These are phyloP conservation scores for Daktulosphaira vitifoliae DNA, from an alignment of 1,140 invertebrate species.

Conservation along the genomic window DNA sequence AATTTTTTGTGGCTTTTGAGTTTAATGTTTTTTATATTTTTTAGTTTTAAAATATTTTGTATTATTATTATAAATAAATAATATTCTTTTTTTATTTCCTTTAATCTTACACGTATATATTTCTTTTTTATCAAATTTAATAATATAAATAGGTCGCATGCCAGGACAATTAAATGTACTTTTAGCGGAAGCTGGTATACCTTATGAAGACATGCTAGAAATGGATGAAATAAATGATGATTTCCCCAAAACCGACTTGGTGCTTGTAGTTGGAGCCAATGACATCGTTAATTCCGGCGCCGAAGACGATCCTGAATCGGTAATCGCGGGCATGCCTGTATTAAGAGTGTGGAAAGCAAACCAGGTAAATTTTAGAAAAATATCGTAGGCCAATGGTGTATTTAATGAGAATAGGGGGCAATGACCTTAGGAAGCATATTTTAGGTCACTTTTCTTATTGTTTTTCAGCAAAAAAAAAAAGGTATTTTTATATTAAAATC, in stretches of 20 bases:
- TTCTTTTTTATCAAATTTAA: too few species aligned
- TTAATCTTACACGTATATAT: too few species aligned
- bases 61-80: too few species aligned
- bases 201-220: conserved; percentile 83
- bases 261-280: conserved; percentile 83
- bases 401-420: too few species aligned
- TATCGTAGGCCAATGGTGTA: too few species aligned
- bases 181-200: conserved; percentile 85
- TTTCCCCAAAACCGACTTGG: conserved; percentile 74
- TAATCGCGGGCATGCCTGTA: conserved; percentile 89
- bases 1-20: too few species aligned
- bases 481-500: too few species aligned
- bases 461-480: too few species aligned
- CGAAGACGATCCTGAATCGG: conserved; percentile 81
- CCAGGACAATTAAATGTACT: conserved; percentile 84
- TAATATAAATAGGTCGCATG: conserved; percentile 86
- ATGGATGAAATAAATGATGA: conserved; percentile 93
- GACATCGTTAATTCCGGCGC: conserved; percentile 88
- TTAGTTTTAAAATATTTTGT: too few species aligned
- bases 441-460: too few species aligned
- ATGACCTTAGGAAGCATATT: too few species aligned
- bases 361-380: conserved; percentile 57
- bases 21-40: too few species aligned
- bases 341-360: conserved; percentile 77
- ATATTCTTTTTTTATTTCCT: conserved; percentile 35